These are phyloP conservation scores for Cheilosia impressa DNA, from an alignment of 2,888 invertebrate genomes.

Conservation along the genomic window DNA sequence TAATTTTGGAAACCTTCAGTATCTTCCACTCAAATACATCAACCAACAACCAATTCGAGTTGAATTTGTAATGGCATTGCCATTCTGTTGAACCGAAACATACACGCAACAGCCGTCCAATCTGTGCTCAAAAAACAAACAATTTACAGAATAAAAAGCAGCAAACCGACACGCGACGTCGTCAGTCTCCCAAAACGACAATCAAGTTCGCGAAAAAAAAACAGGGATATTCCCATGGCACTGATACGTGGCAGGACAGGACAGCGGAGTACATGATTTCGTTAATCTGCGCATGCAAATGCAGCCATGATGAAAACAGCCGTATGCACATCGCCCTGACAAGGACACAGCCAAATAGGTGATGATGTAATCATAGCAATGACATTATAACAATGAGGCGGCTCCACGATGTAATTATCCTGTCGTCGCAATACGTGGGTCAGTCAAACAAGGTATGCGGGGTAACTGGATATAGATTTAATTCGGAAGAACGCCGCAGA, in stretches of 20 bases:
- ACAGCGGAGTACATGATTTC: neutral
- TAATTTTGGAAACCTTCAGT: too few species aligned
- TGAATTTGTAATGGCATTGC: neutral
- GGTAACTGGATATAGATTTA: too few species aligned
- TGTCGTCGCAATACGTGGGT: too few species aligned
- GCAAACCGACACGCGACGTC: too few species aligned
- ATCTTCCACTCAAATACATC: too few species aligned
- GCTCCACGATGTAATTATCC: neutral
- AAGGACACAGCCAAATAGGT: neutral
- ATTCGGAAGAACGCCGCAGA: too few species aligned
- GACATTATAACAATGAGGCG: neutral
- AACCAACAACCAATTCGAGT: too few species aligned
- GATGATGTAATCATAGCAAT: neutral
- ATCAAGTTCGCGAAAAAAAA: neutral
- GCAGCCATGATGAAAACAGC: slow-evolving; percentile 2
- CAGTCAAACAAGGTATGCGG: too few species aligned
- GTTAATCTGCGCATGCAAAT: neutral
- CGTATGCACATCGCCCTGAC: neutral
- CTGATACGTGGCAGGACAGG: neutral
- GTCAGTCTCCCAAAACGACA: neutral
- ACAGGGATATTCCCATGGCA: too few species aligned
- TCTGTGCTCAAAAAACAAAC: neutral
- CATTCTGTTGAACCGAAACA: too few species aligned
- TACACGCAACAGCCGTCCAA: neutral
- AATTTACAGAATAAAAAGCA: neutral